Evolutionary conservation across 2,797 vertebrate genomes (phyloP), one percentile per base, ranked within the genome.

Genomic region (Sebastes matsubarae): DNA sequence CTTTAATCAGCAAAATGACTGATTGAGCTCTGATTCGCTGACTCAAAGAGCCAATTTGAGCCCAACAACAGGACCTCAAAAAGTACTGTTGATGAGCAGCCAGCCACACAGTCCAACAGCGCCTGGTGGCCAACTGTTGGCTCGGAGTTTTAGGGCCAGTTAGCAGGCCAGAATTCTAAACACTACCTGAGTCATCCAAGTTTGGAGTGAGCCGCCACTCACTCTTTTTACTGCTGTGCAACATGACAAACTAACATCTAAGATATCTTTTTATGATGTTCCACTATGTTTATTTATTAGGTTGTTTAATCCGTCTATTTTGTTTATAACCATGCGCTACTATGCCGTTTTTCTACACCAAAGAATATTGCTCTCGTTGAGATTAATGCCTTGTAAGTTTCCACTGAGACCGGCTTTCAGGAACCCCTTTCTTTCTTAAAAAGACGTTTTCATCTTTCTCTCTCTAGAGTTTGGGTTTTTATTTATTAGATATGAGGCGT

Each of bases 401-500:
- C 63, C n/a, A 0, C 29, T 16, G 32, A 71, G 57, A 38, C 46
- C 29, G 2, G 18, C 70, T 68, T 61, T 63, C 38, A 83, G 29
- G 24, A 85, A 78, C 38, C 29, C 57, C 16, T 24, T 32, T 60
- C 16, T 36, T 30, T 32, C 20, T 72, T 30, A 27, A 36, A 50
- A 34, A 30, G 4, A 59, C 13, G 5, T 46, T 50, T 75, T 22
- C 1, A 3, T 67, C 10, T 66, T 13, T 29, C 9, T 24, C 42
- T 71, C 34, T 42, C 30, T 9, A n/a, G 22, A 27, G 52, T 64
- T 74, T 12, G 3, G 14, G 11, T 63, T 74, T 57, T 73, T 59
- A 52, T 82, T 75, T 55, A 57, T 87, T 64, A 66, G 66, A 57
- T 34, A 57, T 55, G 29, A 57, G 6, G 4, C 5, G 10, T 52